Base-by-base conservation (phyloP, 1,140 invertebrate species). In the Hylaeus volcanicus region DNA sequence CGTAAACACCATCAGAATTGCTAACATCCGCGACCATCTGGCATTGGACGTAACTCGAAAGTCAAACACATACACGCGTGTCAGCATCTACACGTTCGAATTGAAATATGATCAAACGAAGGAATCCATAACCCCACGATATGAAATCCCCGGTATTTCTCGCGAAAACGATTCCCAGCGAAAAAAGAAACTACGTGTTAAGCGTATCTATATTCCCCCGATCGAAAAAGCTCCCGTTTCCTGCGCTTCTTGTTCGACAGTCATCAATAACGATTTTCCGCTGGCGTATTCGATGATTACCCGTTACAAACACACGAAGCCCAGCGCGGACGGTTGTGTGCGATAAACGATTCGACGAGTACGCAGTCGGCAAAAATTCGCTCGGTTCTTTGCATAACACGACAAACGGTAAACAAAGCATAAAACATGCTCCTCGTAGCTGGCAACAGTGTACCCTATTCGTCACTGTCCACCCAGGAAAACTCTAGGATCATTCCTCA, bases 331-430 rank as follows among this genome's bases (percentile, higher is more conserved):
- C 11, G 15, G 37, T 43, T 64, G 2, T 9, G 12, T 55, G 56
- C 60, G 58, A 63, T 45, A 53, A 74, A 74, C 74, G 81, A 61
- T 80, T 72, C 55, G 53, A n/a, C 64, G 71, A 58, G 69, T 76
- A 79, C 74, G 63, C 82, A 75, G 51, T 61, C 58, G 71, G 81
- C 82, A 86, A 87, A 87, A 86, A 84, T 87, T 84, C 74, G 14
- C 58, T 26, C 58, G 69, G 69, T 85, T 55, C 70, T 87, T 89
- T 89, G 88, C 86, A 88, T 91, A 88, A 90, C 82, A 79, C 79
- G 88, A 89, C 86, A 84, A 90, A 89, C 87, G 86, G 89, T 86
- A 91, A 90, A 89, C 88, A 89, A 89, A 89, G 86, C 84, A 84
- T 85, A 86, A 91, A 89, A 89, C 89, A 89, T 85, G 88, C 82